These are phyloP conservation scores for Ascidia mentula DNA, from an alignment of 23 tunicate species.

Conservation along the genomic window DNA sequence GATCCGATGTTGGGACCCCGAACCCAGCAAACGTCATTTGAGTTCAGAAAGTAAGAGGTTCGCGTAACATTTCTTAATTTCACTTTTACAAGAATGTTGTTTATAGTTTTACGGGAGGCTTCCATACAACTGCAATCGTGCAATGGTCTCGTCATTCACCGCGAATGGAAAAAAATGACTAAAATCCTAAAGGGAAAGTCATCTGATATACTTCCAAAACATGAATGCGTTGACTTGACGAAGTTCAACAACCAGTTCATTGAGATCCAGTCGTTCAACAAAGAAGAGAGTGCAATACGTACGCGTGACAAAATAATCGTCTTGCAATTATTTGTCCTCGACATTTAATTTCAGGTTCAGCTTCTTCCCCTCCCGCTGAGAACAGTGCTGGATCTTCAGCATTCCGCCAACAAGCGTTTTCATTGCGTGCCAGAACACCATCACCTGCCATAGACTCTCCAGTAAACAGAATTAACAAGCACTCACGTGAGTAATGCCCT, in stretches of 20 bases:
- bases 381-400: no score
- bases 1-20: background rate
- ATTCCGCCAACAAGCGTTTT: no score
- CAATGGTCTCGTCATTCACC: background rate
- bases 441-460: no score
- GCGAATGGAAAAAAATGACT: background rate
- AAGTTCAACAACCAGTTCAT: background rate
- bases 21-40: background rate
- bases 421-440: no score
- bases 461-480: no score
- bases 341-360: no score
- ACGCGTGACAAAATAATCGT: no score
- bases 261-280: no score
- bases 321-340: no score
- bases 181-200: background rate
- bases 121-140: background rate
- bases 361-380: no score
- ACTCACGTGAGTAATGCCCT: no score
- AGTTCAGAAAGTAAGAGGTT: slow-evolving; percentile 1
- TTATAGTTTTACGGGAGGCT: background rate
- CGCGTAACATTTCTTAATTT: background rate
- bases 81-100: background rate
- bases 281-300: no score
- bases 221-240: background rate
- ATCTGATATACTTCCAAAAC: background rate